phyloP scores from a whole-genome alignment of 2,888 invertebrate species.

The Ashinkailepas kermadecensis region DNA sequence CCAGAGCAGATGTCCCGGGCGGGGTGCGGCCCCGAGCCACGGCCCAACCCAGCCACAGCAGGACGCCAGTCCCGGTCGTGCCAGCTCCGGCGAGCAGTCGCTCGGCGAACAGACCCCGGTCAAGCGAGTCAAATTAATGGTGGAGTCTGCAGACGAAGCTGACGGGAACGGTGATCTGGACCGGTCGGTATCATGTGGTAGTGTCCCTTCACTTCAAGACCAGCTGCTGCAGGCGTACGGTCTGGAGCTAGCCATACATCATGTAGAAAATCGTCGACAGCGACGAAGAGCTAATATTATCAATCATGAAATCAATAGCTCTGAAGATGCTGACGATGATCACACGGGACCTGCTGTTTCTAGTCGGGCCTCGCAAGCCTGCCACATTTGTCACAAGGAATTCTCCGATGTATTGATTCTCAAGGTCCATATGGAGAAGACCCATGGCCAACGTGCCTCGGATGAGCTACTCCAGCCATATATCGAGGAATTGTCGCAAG shows the following conservation, averaged over 20 bases:
- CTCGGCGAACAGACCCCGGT: too few species aligned
- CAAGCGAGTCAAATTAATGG: too few species aligned
- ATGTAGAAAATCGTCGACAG: constrained; percentile 71
- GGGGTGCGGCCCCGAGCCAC: too few species aligned
- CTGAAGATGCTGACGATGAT: too few species aligned
- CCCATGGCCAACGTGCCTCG: constrained; percentile 84
- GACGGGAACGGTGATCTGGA: too few species aligned
- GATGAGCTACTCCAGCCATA: constrained; percentile 81
- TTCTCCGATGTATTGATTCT: constrained; percentile 92
- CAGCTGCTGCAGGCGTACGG: constrained; percentile 83
- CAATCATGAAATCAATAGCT: too few species aligned
- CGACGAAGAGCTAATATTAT: constrained; percentile 34
- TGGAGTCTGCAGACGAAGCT: too few species aligned
- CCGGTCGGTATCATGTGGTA: too few species aligned
- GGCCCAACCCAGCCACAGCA: too few species aligned
- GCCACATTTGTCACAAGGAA: constrained; percentile 83
- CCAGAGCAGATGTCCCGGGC: too few species aligned
- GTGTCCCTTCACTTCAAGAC: constrained; percentile 58
- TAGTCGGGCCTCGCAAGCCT: constrained; percentile 70
- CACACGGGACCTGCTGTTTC: constrained; percentile 43
- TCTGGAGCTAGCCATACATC: constrained; percentile 92
- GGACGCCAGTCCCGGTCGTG: too few species aligned
- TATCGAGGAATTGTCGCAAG: constrained; percentile 68
- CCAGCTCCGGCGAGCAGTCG: too few species aligned
- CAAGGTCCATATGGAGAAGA: constrained; percentile 92